Evolutionary conservation across 2,113 vertebrate species (phyloP).

Genomic region (Cathartes aura): DNA sequence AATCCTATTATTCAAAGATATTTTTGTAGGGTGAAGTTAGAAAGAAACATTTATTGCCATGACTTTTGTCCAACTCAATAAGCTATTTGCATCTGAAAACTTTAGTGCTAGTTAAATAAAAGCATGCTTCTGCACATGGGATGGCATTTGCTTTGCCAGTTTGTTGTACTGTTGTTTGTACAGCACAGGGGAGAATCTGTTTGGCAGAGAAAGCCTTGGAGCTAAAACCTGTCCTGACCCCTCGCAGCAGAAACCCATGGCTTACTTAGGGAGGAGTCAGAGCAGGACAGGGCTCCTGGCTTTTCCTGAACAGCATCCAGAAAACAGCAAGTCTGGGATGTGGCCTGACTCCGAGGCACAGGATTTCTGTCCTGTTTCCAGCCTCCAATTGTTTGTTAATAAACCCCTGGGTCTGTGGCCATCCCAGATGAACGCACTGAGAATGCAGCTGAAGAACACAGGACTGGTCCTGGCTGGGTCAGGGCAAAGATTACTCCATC

Average conservation of each 20-base stretch:
- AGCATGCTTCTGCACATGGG: background rate
- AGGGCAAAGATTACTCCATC: background rate
- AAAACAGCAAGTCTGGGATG: background rate
- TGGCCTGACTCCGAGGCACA: background rate
- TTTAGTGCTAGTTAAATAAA: background rate
- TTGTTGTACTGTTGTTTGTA: background rate
- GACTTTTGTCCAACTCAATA: constrained; percentile 56
- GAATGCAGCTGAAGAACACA: background rate
- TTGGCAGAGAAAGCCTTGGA: background rate
- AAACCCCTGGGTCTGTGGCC: background rate
- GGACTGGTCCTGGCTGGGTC: background rate
- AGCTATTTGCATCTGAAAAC: constrained; percentile 48
- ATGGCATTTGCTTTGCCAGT: background rate
- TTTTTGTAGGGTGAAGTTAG: constrained; percentile 53
- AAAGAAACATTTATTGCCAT: constrained; percentile 34
- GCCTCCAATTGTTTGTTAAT: background rate
- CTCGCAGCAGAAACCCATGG: accelerated
- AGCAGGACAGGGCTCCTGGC: background rate
- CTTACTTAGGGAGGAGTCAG: background rate
- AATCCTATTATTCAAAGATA: constrained; percentile 39
- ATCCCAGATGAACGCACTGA: background rate
- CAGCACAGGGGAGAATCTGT: background rate
- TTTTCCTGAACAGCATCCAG: background rate
- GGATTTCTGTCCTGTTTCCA: background rate
- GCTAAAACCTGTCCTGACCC: background rate